phyloP scores from a whole-genome alignment of 2,888 invertebrate species.

The Lasioglossum pauxillum region DNA sequence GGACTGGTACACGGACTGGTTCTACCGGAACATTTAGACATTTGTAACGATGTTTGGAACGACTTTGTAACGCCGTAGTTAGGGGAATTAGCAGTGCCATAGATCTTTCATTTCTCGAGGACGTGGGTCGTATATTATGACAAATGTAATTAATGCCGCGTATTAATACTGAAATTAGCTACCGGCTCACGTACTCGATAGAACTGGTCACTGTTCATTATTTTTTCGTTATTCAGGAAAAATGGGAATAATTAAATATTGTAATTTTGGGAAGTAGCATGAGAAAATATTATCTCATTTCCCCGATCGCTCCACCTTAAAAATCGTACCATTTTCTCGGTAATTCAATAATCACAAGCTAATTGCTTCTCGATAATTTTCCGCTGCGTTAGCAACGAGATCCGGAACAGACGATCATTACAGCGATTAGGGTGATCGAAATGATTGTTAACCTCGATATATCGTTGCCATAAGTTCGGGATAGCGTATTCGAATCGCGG shows the following conservation, averaged over 20 bases:
- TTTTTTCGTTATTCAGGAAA: background rate
- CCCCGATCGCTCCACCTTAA: too few relatives aligned
- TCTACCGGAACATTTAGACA: background rate
- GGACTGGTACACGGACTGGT: background rate
- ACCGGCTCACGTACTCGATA: background rate
- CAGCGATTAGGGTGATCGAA: conserved; percentile 36
- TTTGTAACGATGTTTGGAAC: background rate
- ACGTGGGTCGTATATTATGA: background rate
- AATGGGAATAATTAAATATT: background rate
- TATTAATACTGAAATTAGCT: background rate
- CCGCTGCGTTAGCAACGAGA: conserved; percentile 18
- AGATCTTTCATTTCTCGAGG: background rate
- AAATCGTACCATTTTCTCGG: background rate
- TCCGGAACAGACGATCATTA: conserved; percentile 15
- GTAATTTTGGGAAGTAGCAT: too few relatives aligned
- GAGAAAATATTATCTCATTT: too few relatives aligned
- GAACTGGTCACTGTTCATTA: background rate
- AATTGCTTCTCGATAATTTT: conserved; percentile 3
- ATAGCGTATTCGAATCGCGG: conserved; percentile 21
- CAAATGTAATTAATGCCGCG: background rate
- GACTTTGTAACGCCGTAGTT: background rate
- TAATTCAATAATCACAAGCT: background rate
- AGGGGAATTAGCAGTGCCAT: background rate
- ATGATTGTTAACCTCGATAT: conserved; percentile 32
- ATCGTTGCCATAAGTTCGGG: conserved; percentile 16